phyloP scores from a whole-genome alignment of 1,140 invertebrate species.

The Megalonaias nervosa region DNA sequence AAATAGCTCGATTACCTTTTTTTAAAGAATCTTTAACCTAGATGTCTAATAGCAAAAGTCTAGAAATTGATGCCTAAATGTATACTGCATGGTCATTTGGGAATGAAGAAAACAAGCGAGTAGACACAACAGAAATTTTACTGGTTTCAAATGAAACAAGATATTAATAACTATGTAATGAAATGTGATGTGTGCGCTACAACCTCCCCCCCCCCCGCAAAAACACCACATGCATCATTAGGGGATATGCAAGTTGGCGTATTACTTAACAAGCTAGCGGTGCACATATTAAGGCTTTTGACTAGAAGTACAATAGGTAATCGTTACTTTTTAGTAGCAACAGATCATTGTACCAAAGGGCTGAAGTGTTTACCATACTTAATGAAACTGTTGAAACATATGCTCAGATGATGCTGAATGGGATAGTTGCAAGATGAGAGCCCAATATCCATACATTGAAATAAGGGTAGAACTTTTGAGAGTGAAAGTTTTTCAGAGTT shows the following conservation, averaged over 20 bases:
- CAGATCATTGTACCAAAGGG: constrained; percentile 8
- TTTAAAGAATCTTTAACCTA: neutral
- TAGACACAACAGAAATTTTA: neutral
- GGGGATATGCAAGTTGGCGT: too few species aligned
- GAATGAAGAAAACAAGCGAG: too few species aligned
- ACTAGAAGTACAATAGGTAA: constrained; percentile 5
- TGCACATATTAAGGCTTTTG: neutral
- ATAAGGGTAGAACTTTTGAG: too few species aligned
- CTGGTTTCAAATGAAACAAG: constrained; percentile 14
- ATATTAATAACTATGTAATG: constrained; percentile 1
- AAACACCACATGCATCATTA: too few species aligned
- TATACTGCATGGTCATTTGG: neutral
- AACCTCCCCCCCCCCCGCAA: too few species aligned
- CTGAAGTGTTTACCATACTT: constrained; percentile 1
- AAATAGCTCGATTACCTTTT: neutral
- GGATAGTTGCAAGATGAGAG: constrained; percentile 3
- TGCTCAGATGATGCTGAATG: constrained; percentile 5
- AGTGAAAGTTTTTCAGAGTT: too few species aligned
- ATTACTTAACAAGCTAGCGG: neutral
- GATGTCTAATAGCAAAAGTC: neutral
- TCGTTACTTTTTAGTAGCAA: constrained; percentile 12
- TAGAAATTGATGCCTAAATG: neutral
- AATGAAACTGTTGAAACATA: neutral
- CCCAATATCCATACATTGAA: neutral
- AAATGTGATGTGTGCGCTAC: too few species aligned